Evolutionary conservation across 2,113 vertebrate genomes (phyloP).

Genomic region (Anguilla rostrata): DNA sequence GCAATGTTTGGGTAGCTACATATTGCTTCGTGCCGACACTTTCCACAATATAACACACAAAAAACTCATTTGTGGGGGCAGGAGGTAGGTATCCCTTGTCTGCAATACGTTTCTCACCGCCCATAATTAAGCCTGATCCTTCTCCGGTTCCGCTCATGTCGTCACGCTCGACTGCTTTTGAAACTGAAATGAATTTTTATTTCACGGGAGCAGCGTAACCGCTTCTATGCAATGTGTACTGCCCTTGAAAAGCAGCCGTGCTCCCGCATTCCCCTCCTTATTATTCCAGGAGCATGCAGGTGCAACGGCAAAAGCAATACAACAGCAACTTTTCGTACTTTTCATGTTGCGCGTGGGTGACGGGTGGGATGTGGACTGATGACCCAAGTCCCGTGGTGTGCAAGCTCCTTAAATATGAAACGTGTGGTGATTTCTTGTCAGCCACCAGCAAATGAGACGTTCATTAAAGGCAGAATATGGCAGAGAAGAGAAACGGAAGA

Average conservation of each 20-base stretch:
- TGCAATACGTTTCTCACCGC: not conserved
- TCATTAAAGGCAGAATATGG: not conserved
- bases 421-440: not conserved
- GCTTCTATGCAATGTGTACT: not conserved
- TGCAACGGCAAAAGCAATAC: not conserved
- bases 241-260: not conserved
- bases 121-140: not conserved
- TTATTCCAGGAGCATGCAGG: conserved; percentile 7
- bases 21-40: not conserved
- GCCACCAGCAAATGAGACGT: not conserved
- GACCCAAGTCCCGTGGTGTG: not conserved
- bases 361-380: not conserved
- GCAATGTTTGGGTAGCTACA: not conserved
- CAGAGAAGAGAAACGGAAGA: not conserved
- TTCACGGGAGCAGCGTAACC: not conserved
- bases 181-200: not conserved
- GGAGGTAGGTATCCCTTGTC: not conserved
- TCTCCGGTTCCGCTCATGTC: not conserved
- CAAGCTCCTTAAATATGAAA: not conserved
- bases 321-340: conserved; percentile 22
- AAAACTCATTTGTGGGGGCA: not conserved
- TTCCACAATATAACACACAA: not conserved
- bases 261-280: not conserved
- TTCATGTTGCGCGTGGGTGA: not conserved
- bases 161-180: not conserved